Evolutionary conservation across 2,888 invertebrate genomes (phyloP).

Genomic region (Pocota personata): DNA sequence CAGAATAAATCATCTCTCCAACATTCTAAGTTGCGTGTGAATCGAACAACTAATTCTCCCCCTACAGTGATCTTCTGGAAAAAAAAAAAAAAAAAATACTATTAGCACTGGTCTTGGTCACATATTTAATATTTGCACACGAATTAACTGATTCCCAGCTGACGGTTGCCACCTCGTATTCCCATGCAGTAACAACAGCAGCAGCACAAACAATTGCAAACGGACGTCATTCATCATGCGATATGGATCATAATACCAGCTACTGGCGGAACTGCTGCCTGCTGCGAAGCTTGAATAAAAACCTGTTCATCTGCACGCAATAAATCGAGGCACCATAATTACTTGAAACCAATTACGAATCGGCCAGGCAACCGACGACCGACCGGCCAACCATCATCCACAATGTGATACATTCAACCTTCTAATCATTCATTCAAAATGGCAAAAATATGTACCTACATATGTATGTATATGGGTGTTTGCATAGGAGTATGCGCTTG

Average conservation of each 20-base stretch:
- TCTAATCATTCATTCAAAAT: slow-evolving; percentile 67
- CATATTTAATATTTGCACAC: slow-evolving; percentile 44
- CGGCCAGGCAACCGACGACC: slow-evolving; percentile 27
- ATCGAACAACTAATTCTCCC: too few species aligned
- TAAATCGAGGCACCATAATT: slow-evolving; percentile 68
- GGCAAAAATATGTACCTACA: slow-evolving; percentile 41
- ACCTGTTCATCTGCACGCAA: slow-evolving; percentile 73
- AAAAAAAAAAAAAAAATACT: slow-evolving; percentile 1
- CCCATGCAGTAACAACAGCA: slow-evolving; percentile 31
- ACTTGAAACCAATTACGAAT: slow-evolving; percentile 70
- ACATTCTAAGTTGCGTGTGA: background rate
- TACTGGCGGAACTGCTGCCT: slow-evolving; percentile 19
- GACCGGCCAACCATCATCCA: slow-evolving; percentile 11
- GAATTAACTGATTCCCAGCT: slow-evolving; percentile 52
- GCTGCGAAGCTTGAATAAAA: background rate
- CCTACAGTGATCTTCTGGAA: background rate
- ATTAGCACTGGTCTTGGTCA: slow-evolving; percentile 31
- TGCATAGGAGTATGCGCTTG: slow-evolving; percentile 31
- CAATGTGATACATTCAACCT: slow-evolving; percentile 61
- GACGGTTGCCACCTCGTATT: slow-evolving; percentile 46
- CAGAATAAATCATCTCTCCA: background rate
- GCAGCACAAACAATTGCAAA: slow-evolving; percentile 53
- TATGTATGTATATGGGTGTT: slow-evolving; percentile 7
- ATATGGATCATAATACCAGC: slow-evolving; percentile 68
- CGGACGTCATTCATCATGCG: slow-evolving; percentile 72